Percentiles rank a stretch among this genome's conserved stretches.
Evolutionary conservation across 2,888 invertebrate genomes (phyloP).

Genomic region (Cephus nigrinus): DNA sequence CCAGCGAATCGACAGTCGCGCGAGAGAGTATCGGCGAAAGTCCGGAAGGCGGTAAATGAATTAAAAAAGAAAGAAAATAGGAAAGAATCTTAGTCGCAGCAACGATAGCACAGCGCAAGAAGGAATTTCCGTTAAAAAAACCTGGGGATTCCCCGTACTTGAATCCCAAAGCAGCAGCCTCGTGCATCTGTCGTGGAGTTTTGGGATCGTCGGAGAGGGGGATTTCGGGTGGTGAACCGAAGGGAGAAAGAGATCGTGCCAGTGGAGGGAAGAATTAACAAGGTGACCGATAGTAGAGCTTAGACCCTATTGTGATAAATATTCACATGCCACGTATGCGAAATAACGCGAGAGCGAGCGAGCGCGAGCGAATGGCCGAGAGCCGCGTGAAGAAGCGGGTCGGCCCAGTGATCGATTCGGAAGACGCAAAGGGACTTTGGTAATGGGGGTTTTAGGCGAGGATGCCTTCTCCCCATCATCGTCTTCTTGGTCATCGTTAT

Average conservation of each 20-base stretch:
- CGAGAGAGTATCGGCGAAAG: slow-evolving; percentile 56
- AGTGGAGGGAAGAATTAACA: neutral
- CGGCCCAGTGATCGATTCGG: slow-evolving; percentile 50
- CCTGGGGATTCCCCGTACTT: too few species aligned
- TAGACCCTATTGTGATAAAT: neutral
- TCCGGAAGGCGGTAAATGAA: slow-evolving; percentile 53
- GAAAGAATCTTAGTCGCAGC: neutral
- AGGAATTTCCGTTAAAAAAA: too few species aligned
- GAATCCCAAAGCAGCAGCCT: neutral
- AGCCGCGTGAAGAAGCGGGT: slow-evolving; percentile 45
- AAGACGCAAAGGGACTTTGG: slow-evolving; percentile 55
- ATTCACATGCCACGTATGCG: neutral
- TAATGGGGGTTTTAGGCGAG: slow-evolving; percentile 65
- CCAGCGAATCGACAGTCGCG: slow-evolving; percentile 50
- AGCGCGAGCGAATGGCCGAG: slow-evolving; percentile 55
- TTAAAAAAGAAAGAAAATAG: slow-evolving; percentile 5
- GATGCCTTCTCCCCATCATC: slow-evolving; percentile 64
- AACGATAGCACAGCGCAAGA: too few species aligned
- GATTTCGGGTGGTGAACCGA: too few species aligned
- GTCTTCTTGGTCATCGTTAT: too few species aligned
- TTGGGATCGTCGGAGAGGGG: too few species aligned
- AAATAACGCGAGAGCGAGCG: slow-evolving; percentile 4
- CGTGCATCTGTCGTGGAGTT: too few species aligned
- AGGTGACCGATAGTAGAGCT: neutral
- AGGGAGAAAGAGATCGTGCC: neutral